Base-by-base conservation (phyloP, 1,140 invertebrate species). In the Limonius californicus region DNA sequence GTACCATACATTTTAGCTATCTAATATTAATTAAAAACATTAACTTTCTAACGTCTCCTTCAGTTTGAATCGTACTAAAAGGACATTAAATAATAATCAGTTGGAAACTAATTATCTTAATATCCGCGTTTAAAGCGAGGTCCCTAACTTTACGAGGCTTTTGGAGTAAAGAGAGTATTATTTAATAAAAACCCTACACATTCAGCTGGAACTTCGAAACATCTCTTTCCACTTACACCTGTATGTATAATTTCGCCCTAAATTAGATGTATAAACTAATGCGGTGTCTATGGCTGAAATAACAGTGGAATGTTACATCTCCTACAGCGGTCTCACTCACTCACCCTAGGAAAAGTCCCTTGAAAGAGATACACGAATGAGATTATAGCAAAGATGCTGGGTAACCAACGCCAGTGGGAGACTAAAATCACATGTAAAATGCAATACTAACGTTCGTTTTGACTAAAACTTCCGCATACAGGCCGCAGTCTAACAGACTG, bases 61-160 rank as follows among this genome's bases (percentile, higher is more conserved):
- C 35, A 39, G 2, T 39, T 39, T 39, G 8, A 9, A 11, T 7
- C 35, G n/a, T 39, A 39, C 35, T 39, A 39, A 39, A 39, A 39
- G 35, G 35, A 39, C 35, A 39, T 39, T 39, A 39, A 39, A 39
- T 39, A 39, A 39, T 39, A 39, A 39, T 39, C 35, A 39, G 35
- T 39, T 39, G 35, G n/a, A 39, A 39, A 39, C 35, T 39, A 39
- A 39, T 39, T 39, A 39, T 39, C 35, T 39, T 39, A 39, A 39
- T 39, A 39, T 39, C 35, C 35, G 35, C 35, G 35, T 39, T 39
- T 39, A 39, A 39, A 39, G n/a, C 35, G 35, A 39, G 35, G n/a
- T 27, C 35, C 35, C 35, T n/a, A 39, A 39, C 35, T 39, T 39
- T 39, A 39, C 35, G 35, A 39, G 35, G 35, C 35, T 39, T 39